A percentile compares a stretch with the other conserved stretches of the same genome.
These are phyloP conservation scores for Norana najaformis DNA, from an alignment of 2,888 invertebrate genomes.

Conservation along the genomic window DNA sequence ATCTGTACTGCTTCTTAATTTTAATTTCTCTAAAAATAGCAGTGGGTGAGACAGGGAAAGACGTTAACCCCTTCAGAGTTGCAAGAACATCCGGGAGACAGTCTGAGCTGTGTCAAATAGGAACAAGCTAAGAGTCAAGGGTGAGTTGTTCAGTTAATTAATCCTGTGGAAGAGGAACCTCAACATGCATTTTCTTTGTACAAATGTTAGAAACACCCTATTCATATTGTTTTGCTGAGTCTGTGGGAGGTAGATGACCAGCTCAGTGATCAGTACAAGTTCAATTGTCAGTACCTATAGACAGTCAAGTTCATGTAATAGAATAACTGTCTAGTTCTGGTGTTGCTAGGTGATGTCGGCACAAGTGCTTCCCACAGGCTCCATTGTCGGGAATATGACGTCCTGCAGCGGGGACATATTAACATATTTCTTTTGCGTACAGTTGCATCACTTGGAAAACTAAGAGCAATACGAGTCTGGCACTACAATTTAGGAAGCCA, in stretches of 20 bases:
- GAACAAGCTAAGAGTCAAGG: too few species aligned
- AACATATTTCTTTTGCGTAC: slow-evolving; percentile 32
- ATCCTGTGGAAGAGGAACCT: too few species aligned
- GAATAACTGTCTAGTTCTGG: not conserved
- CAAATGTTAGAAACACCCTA: not conserved
- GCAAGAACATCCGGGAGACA: too few species aligned
- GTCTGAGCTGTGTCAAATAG: too few species aligned
- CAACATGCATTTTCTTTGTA: too few species aligned
- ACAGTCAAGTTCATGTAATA: not conserved
- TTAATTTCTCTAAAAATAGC: too few species aligned
- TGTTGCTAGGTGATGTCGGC: not conserved
- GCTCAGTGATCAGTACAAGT: not conserved
- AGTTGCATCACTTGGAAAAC: slow-evolving; percentile 49
- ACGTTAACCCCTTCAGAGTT: too few species aligned
- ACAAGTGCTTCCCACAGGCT: not conserved
- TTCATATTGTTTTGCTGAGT: not conserved
- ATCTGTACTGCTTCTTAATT: too few species aligned
- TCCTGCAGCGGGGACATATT: slow-evolving; percentile 32
- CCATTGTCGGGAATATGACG: not conserved
- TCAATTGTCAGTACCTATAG: too few species aligned
- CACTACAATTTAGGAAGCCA: slow-evolving; percentile 58
- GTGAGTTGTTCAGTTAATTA: too few species aligned
- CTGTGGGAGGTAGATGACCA: not conserved
- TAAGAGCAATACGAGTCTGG: slow-evolving; percentile 54
- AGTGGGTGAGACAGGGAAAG: too few species aligned